These are phyloP conservation scores for Melinaea menophilus DNA, from an alignment of 2,888 invertebrate genomes.

Conservation along the genomic window DNA sequence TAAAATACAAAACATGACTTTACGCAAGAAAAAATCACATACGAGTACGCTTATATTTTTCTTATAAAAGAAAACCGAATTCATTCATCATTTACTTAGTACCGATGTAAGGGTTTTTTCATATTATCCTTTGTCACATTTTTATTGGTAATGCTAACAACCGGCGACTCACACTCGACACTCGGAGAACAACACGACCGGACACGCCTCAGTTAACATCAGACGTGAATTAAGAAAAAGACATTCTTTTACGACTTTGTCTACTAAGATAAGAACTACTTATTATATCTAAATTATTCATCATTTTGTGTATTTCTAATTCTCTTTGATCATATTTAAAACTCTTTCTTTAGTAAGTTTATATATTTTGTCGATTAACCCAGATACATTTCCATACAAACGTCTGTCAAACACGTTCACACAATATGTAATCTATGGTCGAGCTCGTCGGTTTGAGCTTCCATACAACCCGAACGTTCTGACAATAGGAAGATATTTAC, in stretches of 20 bases:
- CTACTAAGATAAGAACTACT: too few relatives aligned
- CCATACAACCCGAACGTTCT: background rate
- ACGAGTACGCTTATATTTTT: too few relatives aligned
- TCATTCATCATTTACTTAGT: background rate
- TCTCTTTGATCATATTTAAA: too few relatives aligned
- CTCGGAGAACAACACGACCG: conserved; percentile 64
- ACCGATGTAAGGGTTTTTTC: background rate
- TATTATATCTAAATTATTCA: too few relatives aligned
- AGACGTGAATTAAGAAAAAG: conserved; percentile 31
- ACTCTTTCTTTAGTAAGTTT: too few relatives aligned
- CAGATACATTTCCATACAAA: too few relatives aligned
- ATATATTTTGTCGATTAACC: too few relatives aligned
- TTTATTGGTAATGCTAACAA: conserved; percentile 48
- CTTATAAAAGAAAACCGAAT: too few relatives aligned
- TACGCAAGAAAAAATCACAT: too few relatives aligned
- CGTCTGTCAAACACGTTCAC: conserved; percentile 1
- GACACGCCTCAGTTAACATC: conserved; percentile 70
- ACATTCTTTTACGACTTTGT: conserved; percentile 15
- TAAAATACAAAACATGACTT: too few relatives aligned
- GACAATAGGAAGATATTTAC: too few relatives aligned
- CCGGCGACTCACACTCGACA: conserved; percentile 52
- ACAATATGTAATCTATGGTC: background rate
- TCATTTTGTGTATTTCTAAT: too few relatives aligned
- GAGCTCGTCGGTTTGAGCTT: background rate
- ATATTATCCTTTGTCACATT: background rate